Evolutionary conservation across 2,113 vertebrate species (phyloP), one percentile per base, ranked within the genome.

Genomic region (Sinocyclocheilus anshuiensis): DNA sequence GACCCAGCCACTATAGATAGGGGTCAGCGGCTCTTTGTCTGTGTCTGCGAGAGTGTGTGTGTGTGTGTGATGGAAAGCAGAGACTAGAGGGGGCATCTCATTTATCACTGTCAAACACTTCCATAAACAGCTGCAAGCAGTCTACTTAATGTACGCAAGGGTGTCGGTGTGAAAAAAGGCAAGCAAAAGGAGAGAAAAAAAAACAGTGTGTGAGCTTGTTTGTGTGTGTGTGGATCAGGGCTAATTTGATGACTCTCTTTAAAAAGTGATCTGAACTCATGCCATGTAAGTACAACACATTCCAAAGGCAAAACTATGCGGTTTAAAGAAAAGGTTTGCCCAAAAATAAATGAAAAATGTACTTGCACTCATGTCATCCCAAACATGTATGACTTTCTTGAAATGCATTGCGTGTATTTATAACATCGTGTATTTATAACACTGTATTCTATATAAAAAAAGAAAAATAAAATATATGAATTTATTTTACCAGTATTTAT

Each of bases 101-200:
- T 95, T 90, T 89, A 93, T 95, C 94, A 95, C 88, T 93, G 94
- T 95, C 94, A 93, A 89, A 81, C 88, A 77, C 77, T 89, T 93
- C 90, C 87, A 92, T 91, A 93, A 94, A 93, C 94, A 95, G 93
- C 94, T 95, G 93, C 94, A 91, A 89, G 91, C 93, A 79, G 91
- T 94, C 94, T 92, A 90, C 90, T 92, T 94, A 93, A 93, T 92
- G 90, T 92, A 90, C 84, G 80, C 78, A 61, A 89, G 89, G 72
- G 84, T 86, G 85, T 87, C 76, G 67, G 81, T 81, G 89, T 79
- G 85, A 79, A 87, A 86, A 86, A 50, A 69, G 5, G 11, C 24
- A 7, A 82, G 24, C 16, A 69, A 10, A 82, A 22, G 7, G 9
- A 4, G 29, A 6, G 4, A 9, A 29, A 33, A 53, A 15, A 63